Base-by-base conservation (phyloP, 2,113 vertebrate species). In the Leucoraja erinaceus region DNA sequence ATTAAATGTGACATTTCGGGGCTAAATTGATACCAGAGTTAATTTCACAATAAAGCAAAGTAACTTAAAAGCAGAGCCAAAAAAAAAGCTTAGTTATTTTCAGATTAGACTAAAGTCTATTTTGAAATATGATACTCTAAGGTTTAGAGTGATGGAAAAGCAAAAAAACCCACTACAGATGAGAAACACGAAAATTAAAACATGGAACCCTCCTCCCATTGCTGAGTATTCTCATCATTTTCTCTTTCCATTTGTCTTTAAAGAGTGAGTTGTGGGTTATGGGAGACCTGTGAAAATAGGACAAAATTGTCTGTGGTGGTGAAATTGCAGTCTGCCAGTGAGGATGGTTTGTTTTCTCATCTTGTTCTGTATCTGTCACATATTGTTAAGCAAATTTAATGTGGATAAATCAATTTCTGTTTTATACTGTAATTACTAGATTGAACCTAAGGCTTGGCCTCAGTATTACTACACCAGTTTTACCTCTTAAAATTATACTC, bases 401-500 rank as follows among this genome's bases (percentile, higher is more conserved):
- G 83, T 1, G 12, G 56, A 86, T 63, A 86, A 88, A 88, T 12
- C 59, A 66, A 66, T 28, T 16, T 63, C 12, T 31, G 12, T 88
- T 88, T 1, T 31, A 33, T 33, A 47, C 38, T 47, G 38, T 47
- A 88, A 88, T 88, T 31, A 63, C 28, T 63, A 25, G n/a, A 61
- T n/a, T 88, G 3, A 88, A 88, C 83, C 83, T 11, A 11, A 88
- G 59, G 83, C 59, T 31, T 88, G 61, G n/a, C 83, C 83, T 88
- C n/a, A 88, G 59, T 4, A 16, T 12, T 14, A 88, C 59, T 18
- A 18, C 4, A 88, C 5, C 28, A 31, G 5, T 16, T 1, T 88
- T 88, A 88, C 59, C 12, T 88, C 83, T 63, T 63, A n/a, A 25
- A n/a, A 88, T 31, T 31, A 59, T 88, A 88, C 28, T 88, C 63